A percentile compares a stretch with the other conserved stretches of the same genome.
Evolutionary conservation across 2,797 vertebrate genomes (phyloP).

Genomic region (Oreonectes daqikongensis): DNA sequence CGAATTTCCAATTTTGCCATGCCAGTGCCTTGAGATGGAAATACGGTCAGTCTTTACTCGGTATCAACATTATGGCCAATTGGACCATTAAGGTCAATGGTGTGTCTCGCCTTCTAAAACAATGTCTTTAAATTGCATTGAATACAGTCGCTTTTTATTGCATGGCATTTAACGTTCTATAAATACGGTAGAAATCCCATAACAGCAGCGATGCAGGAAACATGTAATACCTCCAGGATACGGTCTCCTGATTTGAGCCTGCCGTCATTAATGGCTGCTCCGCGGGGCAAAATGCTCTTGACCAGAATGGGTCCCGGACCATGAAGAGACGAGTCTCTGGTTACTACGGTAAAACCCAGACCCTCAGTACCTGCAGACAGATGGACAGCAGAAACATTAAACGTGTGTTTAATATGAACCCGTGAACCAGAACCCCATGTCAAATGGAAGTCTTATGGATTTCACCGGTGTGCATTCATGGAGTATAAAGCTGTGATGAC

Average conservation of each 20-base stretch:
- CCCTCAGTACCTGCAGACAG: constrained; percentile 83
- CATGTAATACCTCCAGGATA: constrained; percentile 85
- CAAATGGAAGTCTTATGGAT: background rate
- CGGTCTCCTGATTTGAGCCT: constrained; percentile 91
- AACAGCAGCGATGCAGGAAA: background rate
- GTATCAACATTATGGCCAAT: background rate
- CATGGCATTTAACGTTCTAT: constrained; percentile 3
- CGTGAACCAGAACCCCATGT: constrained; percentile 2
- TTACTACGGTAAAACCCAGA: constrained; percentile 95
- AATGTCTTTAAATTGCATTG: background rate
- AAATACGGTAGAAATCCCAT: background rate
- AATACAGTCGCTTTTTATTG: background rate
- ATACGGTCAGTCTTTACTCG: constrained; percentile 1
- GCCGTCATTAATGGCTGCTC: constrained; percentile 91
- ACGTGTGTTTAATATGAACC: constrained; percentile 6
- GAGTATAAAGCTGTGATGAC: background rate
- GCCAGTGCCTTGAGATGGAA: background rate
- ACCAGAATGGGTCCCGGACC: constrained; percentile 92
- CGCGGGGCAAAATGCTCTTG: constrained; percentile 91
- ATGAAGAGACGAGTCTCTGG: constrained; percentile 87
- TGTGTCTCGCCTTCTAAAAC: background rate
- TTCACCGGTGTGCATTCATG: background rate
- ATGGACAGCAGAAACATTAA: constrained; percentile 38
- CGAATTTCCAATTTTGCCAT: background rate
- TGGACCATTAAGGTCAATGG: background rate